Evolutionary conservation across 1,140 invertebrate species (phyloP).

Genomic region (Pygmarrhopalites habei): DNA sequence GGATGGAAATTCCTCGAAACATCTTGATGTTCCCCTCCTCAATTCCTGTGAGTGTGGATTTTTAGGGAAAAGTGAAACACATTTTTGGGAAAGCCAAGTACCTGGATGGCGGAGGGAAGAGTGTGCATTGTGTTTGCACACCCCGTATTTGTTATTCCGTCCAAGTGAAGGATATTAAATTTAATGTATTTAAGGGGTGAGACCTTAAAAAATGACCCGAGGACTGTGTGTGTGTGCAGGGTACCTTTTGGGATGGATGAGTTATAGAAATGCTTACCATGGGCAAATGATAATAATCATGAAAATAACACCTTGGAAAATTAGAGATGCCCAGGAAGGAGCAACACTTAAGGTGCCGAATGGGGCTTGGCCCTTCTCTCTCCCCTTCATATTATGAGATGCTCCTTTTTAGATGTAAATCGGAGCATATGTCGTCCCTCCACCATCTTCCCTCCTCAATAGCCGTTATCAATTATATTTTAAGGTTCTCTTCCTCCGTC

Average conservation of each 20-base stretch:
- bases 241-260: background rate
- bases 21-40: too few species aligned
- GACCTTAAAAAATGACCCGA: too few species aligned
- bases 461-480: too few species aligned
- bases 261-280: constrained; percentile 4
- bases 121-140: too few species aligned
- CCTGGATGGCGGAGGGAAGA: too few species aligned
- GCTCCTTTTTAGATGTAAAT: background rate
- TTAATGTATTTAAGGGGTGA: background rate
- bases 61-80: too few species aligned
- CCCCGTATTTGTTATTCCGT: constrained; percentile 8
- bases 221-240: too few species aligned
- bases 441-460: background rate
- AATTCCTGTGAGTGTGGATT: too few species aligned
- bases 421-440: background rate
- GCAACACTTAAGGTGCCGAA: constrained; percentile 35
- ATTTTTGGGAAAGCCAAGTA: too few species aligned
- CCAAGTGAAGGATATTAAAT: constrained; percentile 8
- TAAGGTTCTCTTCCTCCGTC: too few species aligned
- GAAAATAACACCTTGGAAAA: constrained; percentile 33
- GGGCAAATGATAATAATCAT: constrained; percentile 31
- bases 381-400: constrained; percentile 3
- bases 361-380: constrained; percentile 21
- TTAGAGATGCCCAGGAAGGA: constrained; percentile 26
- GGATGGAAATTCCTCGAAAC: too few species aligned